Evolutionary conservation across 1,140 invertebrate species (phyloP).

Genomic region (Musca domestica): DNA sequence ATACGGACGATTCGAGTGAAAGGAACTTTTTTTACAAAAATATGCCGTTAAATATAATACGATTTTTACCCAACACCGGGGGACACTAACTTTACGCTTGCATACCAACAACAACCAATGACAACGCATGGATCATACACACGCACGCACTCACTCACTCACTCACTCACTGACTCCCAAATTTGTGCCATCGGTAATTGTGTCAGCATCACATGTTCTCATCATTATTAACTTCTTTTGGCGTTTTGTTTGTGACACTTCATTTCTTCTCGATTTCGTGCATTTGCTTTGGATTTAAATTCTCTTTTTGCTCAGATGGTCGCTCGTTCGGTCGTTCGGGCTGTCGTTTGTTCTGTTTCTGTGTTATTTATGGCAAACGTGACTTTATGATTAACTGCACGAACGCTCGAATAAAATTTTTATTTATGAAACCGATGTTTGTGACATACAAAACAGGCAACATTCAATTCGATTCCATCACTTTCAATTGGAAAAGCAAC

Average conservation of each 20-base stretch:
- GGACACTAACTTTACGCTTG: too few species aligned
- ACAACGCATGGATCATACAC: background rate
- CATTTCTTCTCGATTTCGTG: slow-evolving; percentile 1
- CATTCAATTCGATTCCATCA: background rate
- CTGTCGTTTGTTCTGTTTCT: background rate
- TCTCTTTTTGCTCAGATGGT: too few species aligned
- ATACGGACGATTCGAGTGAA: too few species aligned
- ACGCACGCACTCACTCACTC: background rate
- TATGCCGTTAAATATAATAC: too few species aligned
- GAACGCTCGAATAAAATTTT: background rate
- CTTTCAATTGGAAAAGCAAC: background rate
- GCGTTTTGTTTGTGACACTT: slow-evolving; percentile 18
- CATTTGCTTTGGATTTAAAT: too few species aligned
- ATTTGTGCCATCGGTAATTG: background rate
- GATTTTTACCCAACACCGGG: too few species aligned
- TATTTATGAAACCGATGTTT: slow-evolving; percentile 6
- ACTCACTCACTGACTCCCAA: too few species aligned
- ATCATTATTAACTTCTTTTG: slow-evolving; percentile 9
- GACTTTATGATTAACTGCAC: slow-evolving; percentile 23
- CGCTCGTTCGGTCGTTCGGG: background rate
- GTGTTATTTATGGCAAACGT: slow-evolving; percentile 23
- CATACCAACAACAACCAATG: too few species aligned
- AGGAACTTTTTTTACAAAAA: too few species aligned
- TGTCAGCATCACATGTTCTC: slow-evolving; percentile 1
- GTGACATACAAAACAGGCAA: slow-evolving; percentile 1